phyloP scores from a whole-genome alignment of 2,888 invertebrate genomes.

The Drosophila pullipes region DNA sequence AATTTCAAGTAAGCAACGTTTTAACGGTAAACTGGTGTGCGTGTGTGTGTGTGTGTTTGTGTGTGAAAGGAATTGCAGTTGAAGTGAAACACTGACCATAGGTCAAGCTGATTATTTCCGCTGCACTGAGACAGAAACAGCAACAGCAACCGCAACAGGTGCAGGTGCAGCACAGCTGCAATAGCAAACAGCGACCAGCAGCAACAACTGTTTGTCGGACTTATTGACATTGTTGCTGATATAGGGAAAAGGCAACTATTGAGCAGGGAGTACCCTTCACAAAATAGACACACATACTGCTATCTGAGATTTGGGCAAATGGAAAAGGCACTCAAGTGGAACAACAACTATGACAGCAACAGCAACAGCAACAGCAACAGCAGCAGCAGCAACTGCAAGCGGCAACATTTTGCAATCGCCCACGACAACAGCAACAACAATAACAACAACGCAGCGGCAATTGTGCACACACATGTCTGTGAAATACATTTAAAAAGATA shows the following conservation, averaged over 20 bases:
- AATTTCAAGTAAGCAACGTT: constrained; percentile 66
- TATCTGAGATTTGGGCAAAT: constrained; percentile 31
- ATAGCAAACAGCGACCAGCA: constrained; percentile 4
- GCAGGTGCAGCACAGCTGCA: constrained; percentile 12
- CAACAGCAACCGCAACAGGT: constrained; percentile 19
- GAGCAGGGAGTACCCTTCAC: constrained; percentile 43
- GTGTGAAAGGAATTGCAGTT: constrained; percentile 40
- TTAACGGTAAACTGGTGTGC: constrained; percentile 10
- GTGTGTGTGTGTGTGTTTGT: background rate
- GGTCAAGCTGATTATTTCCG: constrained; percentile 31
- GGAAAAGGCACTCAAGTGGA: constrained; percentile 60
- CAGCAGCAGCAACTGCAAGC: constrained; percentile 21
- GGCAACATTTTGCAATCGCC: constrained; percentile 52
- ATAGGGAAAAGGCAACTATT: constrained; percentile 10
- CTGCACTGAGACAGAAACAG: constrained; percentile 27
- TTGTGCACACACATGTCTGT: constrained; percentile 14
- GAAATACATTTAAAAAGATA: constrained; percentile 32
- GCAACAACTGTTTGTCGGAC: constrained; percentile 21
- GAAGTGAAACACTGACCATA: constrained; percentile 46
- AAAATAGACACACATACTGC: constrained; percentile 15
- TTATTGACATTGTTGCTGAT: constrained; percentile 38
- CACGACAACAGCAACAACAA: constrained; percentile 31
- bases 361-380: constrained; percentile 9
- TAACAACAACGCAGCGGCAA: background rate
- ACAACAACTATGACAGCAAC: constrained; percentile 23